These are phyloP conservation scores for Lucinisca nassula DNA, from an alignment of 2,888 invertebrate species.

Conservation along the genomic window DNA sequence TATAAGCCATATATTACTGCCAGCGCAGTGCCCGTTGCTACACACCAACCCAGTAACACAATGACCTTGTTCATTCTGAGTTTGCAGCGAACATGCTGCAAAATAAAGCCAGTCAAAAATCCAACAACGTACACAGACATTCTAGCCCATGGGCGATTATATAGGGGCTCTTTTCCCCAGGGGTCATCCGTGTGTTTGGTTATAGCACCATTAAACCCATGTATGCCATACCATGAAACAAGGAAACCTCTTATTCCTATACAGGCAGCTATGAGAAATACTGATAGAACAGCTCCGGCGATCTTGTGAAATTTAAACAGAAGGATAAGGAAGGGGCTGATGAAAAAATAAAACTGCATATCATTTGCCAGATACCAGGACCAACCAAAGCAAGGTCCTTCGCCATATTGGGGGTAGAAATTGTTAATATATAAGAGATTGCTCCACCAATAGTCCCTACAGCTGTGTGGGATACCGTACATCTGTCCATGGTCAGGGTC, in stretches of 20 bases:
- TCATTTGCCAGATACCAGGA: not conserved
- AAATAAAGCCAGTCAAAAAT: conserved; percentile 86
- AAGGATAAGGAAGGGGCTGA: not conserved
- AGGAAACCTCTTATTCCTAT: not conserved
- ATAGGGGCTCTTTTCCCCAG: conserved; percentile 66
- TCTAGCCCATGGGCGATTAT: conserved; percentile 88
- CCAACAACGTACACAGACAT: conserved; percentile 88
- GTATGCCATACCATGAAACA: not conserved
- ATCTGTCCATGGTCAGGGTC: conserved; percentile 20
- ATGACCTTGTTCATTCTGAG: conserved; percentile 63
- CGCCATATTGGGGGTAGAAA: conserved; percentile 73
- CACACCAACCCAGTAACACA: conserved; percentile 77
- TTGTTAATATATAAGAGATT: conserved; percentile 83
- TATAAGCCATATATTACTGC: conserved; percentile 83
- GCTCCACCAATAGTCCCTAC: conserved; percentile 83
- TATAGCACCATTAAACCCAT: not conserved
- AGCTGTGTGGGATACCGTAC: conserved; percentile 41
- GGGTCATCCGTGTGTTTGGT: not conserved
- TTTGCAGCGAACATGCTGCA: conserved; percentile 77
- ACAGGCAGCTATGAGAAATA: not conserved
- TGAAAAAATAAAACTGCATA: not conserved
- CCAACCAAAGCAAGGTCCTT: not conserved
- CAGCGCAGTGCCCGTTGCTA: conserved; percentile 72
- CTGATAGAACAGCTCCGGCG: not conserved
- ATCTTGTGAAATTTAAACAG: not conserved